These are phyloP conservation scores for Coluber constrictor DNA, from an alignment of 2,797 vertebrate genomes.

Conservation along the genomic window DNA sequence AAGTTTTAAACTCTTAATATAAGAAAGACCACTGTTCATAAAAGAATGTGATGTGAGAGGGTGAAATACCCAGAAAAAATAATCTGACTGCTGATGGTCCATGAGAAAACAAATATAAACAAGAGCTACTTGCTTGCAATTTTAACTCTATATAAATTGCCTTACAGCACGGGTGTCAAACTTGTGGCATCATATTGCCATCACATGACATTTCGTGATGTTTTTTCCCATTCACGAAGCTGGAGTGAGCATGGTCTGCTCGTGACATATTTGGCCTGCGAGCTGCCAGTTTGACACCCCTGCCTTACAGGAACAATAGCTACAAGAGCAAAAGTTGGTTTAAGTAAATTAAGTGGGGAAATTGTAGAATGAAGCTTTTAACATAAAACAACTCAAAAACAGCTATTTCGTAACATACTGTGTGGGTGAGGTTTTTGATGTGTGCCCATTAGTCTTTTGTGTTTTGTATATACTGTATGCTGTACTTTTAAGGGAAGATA, in stretches of 20 bases:
- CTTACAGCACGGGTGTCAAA: background rate
- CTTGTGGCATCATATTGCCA: accelerated
- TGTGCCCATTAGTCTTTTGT: too few species aligned
- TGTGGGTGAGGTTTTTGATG: too few species aligned
- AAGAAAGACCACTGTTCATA: background rate
- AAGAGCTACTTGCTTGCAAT: background rate
- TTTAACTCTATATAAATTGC: conserved; percentile 3
- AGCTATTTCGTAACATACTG: too few species aligned
- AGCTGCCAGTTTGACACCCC: too few species aligned
- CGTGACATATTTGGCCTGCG: too few species aligned
- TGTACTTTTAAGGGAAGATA: too few species aligned
- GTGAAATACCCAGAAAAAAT: background rate
- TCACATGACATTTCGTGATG: too few species aligned
- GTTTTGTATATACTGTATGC: too few species aligned
- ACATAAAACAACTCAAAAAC: background rate
- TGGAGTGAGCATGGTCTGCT: too few species aligned
- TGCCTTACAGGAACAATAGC: background rate
- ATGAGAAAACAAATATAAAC: conserved; percentile 9
- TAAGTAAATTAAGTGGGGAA: background rate
- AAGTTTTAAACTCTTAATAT: background rate
- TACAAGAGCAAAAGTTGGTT: background rate
- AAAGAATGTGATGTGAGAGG: background rate
- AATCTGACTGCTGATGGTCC: conserved; percentile 13
- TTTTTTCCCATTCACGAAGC: too few species aligned
- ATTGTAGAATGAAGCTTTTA: background rate